Base-by-base conservation (phyloP, 2,113 vertebrate genomes). In the Hemicordylus capensis region DNA sequence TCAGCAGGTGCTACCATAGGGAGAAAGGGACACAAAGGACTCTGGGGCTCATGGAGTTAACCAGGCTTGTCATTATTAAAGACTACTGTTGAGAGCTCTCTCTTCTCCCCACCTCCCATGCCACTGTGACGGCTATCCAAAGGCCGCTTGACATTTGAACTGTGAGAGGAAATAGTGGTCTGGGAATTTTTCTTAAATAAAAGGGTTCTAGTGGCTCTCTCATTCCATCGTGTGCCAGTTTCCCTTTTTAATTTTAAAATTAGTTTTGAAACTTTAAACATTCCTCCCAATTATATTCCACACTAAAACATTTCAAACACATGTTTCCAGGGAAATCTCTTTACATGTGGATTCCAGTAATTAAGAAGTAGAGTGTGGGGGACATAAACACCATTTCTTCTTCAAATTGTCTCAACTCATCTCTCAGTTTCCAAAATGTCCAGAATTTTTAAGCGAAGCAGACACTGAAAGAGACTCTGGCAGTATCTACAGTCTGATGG, bases 11-110 rank as follows among this genome's bases (percentile, higher is more conserved):
- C 76, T 89, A 92, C 88, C 88, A 83, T 37, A 66, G 84, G 69
- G 76, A 85, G 81, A 92, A 87, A 84, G 34, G 19, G 34, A 92
- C 61, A 94, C 92, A 93, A 90, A 95, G 81, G 90, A 84, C 59
- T 66, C n/a, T 86, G 84, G 73, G 89, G 89, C 87, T 91, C 92
- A 91, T 90, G 89, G 87, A 88, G 76, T 91, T 90, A 94, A 94
- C 90, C 91, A 94, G 89, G 85, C 91, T 93, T 93, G 85, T 91
- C 92, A 92, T 92, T 88, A 82, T 93, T 93, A 81, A 89, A 81
- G 85, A 63, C 83, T 76, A 64, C 76, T 89, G 85, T 87, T 89
- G 83, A 88, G 46, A 87, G 77, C n/a, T 90, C 61, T 90, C 81
- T 37, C 48, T 80, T 87, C 91, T 66, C 90, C 90, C 85, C 91